Percentiles rank a stretch among this genome's conserved stretches.
These are phyloP conservation scores for Myotis brandtii DNA, from an alignment of 2,113 vertebrate genomes.

Conservation along the genomic window DNA sequence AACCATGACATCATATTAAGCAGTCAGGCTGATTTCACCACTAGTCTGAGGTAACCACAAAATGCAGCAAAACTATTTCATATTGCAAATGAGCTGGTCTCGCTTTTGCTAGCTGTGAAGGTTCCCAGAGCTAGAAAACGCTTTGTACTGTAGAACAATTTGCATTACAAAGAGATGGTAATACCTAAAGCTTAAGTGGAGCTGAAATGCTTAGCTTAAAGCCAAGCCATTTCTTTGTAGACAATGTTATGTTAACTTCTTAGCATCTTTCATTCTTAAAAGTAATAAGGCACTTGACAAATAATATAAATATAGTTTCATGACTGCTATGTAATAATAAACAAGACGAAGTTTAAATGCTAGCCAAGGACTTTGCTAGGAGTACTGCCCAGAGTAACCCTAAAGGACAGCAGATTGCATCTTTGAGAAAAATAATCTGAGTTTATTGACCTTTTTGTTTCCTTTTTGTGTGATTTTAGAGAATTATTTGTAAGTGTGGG, in stretches of 20 bases:
- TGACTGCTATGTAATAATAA: background rate
- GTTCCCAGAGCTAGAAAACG: slow-evolving; percentile 47
- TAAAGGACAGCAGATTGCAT: background rate
- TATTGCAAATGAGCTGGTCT: background rate
- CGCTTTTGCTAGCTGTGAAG: background rate
- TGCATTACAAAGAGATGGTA: slow-evolving; percentile 68
- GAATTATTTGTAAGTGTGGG: slow-evolving; percentile 8
- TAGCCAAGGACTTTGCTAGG: background rate
- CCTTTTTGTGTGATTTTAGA: slow-evolving; percentile 43
- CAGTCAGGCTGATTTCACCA: slow-evolving; percentile 4
- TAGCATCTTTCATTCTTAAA: slow-evolving; percentile 54
- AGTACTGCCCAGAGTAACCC: background rate
- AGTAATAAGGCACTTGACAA: slow-evolving; percentile 40
- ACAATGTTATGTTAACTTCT: slow-evolving; percentile 60
- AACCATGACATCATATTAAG: background rate
- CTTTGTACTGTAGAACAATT: background rate
- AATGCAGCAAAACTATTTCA: background rate
- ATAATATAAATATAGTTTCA: slow-evolving; percentile 51
- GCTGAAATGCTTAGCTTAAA: slow-evolving; percentile 65
- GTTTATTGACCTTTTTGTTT: slow-evolving; percentile 24
- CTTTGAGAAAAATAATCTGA: background rate
- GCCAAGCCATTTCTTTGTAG: slow-evolving; percentile 27
- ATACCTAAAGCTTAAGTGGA: slow-evolving; percentile 44
- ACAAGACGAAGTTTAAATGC: slow-evolving; percentile 14
- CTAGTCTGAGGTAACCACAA: background rate